A percentile compares a stretch with the other conserved stretches of the same genome.
Evolutionary conservation across 1,140 invertebrate genomes (phyloP).

Genomic region (Xylocopa sonorina): DNA sequence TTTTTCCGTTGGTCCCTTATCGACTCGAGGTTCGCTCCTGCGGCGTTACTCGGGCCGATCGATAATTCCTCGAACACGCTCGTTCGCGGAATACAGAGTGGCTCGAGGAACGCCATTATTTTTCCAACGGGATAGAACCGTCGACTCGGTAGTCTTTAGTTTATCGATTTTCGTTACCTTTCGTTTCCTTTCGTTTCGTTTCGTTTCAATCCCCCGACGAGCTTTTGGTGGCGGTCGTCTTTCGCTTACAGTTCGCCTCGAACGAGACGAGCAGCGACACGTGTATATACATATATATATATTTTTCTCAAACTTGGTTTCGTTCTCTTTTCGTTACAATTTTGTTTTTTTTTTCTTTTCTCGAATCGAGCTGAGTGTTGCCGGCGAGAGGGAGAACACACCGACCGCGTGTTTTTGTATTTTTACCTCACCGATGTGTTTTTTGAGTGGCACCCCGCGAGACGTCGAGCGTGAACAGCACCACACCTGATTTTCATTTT

Average conservation of each 20-base stretch:
- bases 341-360: constrained; percentile 53
- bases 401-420: constrained; percentile 76
- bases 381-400: constrained; percentile 61
- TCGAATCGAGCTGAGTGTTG: constrained; percentile 48
- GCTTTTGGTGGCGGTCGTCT: constrained; percentile 79
- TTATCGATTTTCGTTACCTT: not conserved
- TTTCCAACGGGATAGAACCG: too few relatives aligned
- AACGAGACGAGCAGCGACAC: constrained; percentile 36
- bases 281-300: not conserved
- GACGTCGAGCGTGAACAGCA: constrained; percentile 70
- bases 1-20: not conserved
- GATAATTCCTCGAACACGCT: not conserved
- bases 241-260: constrained; percentile 72
- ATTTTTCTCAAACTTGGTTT: constrained; percentile 42
- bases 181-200: constrained; percentile 21
- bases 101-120: too few relatives aligned
- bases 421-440: constrained; percentile 79
- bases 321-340: constrained; percentile 31
- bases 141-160: not conserved
- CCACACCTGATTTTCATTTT: constrained; percentile 69
- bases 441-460: constrained; percentile 80
- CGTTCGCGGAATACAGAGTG: not conserved
- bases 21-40: not conserved
- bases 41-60: constrained; percentile 1
- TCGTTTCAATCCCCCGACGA: constrained; percentile 44